Evolutionary conservation across 1,140 invertebrate genomes (phyloP).

Genomic region (Saccostrea cuccullata): DNA sequence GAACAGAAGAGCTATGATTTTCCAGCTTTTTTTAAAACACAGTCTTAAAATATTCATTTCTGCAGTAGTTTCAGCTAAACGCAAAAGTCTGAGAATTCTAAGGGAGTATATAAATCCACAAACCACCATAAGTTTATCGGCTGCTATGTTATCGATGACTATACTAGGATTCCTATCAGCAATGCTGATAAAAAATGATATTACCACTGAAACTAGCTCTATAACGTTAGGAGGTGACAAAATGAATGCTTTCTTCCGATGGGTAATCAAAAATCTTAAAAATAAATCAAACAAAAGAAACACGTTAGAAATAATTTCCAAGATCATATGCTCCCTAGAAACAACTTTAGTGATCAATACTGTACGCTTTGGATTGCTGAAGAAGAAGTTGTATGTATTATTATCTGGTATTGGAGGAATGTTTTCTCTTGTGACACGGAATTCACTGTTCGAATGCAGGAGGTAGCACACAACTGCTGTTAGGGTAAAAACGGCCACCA

Average conservation of each 20-base stretch:
- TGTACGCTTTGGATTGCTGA: not conserved
- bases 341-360: not conserved
- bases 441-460: not conserved
- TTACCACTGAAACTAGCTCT: not conserved
- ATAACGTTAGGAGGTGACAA: not conserved
- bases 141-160: not conserved
- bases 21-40: slow-evolving; percentile 15
- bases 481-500: not conserved
- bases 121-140: not conserved
- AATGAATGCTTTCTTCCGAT: not conserved
- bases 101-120: slow-evolving; percentile 18
- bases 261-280: slow-evolving; percentile 2
- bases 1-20: not conserved
- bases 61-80: not conserved
- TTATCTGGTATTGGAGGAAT: not conserved
- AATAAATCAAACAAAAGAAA: slow-evolving; percentile 22
- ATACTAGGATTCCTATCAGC: not conserved
- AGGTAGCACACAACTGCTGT: not conserved
- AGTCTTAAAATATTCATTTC: slow-evolving; percentile 20
- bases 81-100: not conserved
- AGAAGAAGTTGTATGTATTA: not conserved
- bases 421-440: not conserved
- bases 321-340: not conserved
- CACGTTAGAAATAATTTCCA: not conserved
- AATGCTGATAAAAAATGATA: not conserved